Base-by-base conservation (phyloP, 2,797 vertebrate species). In the Myripristis murdjan region DNA sequence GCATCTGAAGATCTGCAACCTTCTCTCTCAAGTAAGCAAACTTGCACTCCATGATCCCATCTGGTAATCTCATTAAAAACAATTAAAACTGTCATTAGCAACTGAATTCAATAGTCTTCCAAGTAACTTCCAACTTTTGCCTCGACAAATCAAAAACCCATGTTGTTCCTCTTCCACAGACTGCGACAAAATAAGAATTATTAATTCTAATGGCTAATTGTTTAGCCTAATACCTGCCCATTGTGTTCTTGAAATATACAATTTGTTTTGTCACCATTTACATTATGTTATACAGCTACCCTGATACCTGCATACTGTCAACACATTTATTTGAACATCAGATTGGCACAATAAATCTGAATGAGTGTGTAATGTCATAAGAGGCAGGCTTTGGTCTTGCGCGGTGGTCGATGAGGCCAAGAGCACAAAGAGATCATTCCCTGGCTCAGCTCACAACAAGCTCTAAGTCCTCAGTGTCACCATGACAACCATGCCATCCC, bases 401-500 rank as follows among this genome's bases (percentile, higher is more conserved):
- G 53, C 1, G 6, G 12, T 69, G 67, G 64, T 74, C 70, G 71
- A 63, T 63, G 63, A 84, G 82, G 70, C 79, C 79, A 82, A 62
- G 48, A 77, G 79, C 85, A 84, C 79, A 80, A 79, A 89, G 82
- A 86, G 81, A 81, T 83, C 82, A 71, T 66, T 89, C 83, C 87
- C 71, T 73, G 49, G 77, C 78, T 89, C 84, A 58, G 82, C 87
- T 91, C 85, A 88, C 81, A 91, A 89, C 84, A 88, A 84, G 87
- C 90, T 88, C 87, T 87, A 92, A 89, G 90, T 85, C 81, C 84
- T 79, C 73, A 24, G 66, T 80, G 85, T 94, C 91, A 91, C 93
- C 91, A 94, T 94, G 92, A 93, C 91, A 93, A 94, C 91, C 81
- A 43, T 64, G 62, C 82, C 60, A 67, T 90, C 87, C 86, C 70